Evolutionary conservation across 2,797 vertebrate genomes (phyloP), one percentile per base, ranked within the genome.

Genomic region (Salmo trutta): DNA sequence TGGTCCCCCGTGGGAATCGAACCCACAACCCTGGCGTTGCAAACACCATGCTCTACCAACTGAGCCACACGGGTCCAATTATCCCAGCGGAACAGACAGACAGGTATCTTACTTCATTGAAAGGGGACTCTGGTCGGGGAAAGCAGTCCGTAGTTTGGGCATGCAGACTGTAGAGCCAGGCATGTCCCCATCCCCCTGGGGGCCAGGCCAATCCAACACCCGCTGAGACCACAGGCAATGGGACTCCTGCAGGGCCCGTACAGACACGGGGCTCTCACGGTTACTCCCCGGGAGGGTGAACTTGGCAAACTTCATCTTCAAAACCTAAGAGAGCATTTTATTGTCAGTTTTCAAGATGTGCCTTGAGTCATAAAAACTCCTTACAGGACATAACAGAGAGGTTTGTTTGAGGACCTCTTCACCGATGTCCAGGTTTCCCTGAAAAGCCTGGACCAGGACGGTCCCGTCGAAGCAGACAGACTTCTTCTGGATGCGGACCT

Each of bases 231-330:
- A 90, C 3, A 80, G 64, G 0, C 87, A 84, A 78, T 82, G 74
- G 0, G 84, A 72, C 51, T 36, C 51, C 77, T 93, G 93, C 64
- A 81, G 74, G 75, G 83, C 88, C 62, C 54, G 79, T 7, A 75
- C 12, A 0, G 83, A 81, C 67, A 84, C 78, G 0, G 78, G 85
- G 68, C 70, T 33, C 3, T 82, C 77, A 79, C 88, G 84, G 27
- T 75, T 89, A 64, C 77, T 71, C 52, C 73, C 7, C 31, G 79
- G 80, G 12, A 54, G 75, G 71, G 62, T 88, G 77, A 88, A 88
- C 87, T 91, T 90, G 78, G 92, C 93, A 87, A 95, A 94, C 74
- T 93, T 93, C 77, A 94, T 94, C 74, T 93, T 95, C 75, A 84
- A 36, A 36, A 36, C 33, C 33, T 36, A 36, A 36, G 33, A 36